Conservation (phyloP, 2,113 vertebrate genomes). For the Ceyx cyanopectus region DNA sequence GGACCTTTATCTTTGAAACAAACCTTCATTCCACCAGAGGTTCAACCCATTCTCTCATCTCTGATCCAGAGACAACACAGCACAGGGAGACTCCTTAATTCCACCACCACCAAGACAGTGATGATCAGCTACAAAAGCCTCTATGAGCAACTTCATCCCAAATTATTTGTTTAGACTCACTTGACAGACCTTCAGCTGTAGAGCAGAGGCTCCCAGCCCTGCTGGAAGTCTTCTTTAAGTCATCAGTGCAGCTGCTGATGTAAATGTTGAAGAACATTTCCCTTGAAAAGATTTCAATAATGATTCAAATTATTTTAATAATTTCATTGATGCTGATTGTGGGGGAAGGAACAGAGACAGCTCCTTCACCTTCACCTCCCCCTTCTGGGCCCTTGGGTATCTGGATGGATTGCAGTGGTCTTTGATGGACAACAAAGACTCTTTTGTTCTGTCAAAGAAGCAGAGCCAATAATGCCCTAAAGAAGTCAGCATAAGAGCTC, state of each 20-base stretch:
- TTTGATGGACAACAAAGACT: constrained; percentile 42
- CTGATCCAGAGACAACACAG: neutral
- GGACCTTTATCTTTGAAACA: neutral
- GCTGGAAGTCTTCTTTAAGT: neutral
- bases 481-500: constrained; percentile 28
- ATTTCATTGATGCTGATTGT: neutral
- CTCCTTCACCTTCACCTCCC: neutral
- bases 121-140: neutral
- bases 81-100: neutral
- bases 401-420: constrained; percentile 31
- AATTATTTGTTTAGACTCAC: neutral
- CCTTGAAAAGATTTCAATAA: neutral
- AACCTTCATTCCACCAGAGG: neutral
- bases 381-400: constrained; percentile 23
- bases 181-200: neutral
- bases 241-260: neutral
- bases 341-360: neutral
- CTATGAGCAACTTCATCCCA: neutral
- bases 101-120: neutral
- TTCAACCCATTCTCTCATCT: neutral
- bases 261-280: neutral
- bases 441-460: constrained; percentile 48
- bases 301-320: neutral
- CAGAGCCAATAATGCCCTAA: neutral
- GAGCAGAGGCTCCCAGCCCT: neutral